Base-by-base conservation (phyloP, 2,888 invertebrate genomes). In the Athripsodes cinereus region DNA sequence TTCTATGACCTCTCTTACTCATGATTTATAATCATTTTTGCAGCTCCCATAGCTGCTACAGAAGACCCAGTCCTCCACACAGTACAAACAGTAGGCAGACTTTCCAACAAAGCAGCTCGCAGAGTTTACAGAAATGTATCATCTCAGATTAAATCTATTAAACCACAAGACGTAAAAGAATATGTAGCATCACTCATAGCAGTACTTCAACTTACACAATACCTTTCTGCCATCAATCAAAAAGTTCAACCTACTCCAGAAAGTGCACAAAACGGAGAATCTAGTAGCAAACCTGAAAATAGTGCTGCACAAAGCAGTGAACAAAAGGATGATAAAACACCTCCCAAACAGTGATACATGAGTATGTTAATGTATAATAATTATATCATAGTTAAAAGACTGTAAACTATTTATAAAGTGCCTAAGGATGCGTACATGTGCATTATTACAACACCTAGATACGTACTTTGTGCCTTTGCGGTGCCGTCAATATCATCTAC, bases 1-100 rank as follows among this genome's bases (percentile, higher is more conserved):
- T n/a, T n/a, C n/a, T n/a, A n/a, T n/a, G n/a, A n/a, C n/a, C n/a
- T n/a, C n/a, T n/a, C n/a, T n/a, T n/a, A n/a, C n/a, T n/a, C n/a
- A n/a, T n/a, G n/a, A n/a, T n/a, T n/a, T n/a, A n/a, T n/a, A n/a
- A n/a, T 26, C 10, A 26, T 57, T 51, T 34, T 74, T 75, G 35
- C 69, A 86, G 87, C 79, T 65, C 77, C 86, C 66, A 79, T 80
- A 66, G 69, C 81, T 52, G 76, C 76, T 54, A 78, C 74, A 64
- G 79, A 78, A 64, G 87, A 88, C 72, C 86, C 86, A 55, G 83
- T 86, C 18, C 70, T 86, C 63, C 86, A 86, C 73, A 84, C 87
- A 1, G 79, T 86, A 64, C 86, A 87, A 75, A 87, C 86, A 0
- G 85, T 88, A 59, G 87, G 87, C 18, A 76, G 84, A 18, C 77